Conservation (phyloP, 2,797 vertebrate genomes). For the Notamacropus eugenii region DNA sequence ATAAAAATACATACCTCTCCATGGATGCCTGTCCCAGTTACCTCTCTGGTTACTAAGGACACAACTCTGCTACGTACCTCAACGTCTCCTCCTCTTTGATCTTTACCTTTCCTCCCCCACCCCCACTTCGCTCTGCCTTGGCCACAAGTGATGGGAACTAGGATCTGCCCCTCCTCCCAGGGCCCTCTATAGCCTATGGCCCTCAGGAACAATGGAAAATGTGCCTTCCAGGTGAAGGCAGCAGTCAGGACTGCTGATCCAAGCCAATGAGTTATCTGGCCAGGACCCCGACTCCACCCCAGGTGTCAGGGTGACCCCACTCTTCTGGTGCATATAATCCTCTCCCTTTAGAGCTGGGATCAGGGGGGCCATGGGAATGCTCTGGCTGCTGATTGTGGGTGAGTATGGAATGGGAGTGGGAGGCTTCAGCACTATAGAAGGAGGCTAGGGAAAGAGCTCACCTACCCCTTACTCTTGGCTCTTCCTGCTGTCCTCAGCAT, state of each 20-base stretch:
- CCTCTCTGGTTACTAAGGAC: not conserved
- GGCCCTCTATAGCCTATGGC: not conserved
- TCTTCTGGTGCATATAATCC: not conserved
- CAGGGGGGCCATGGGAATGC: not conserved
- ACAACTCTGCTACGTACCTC: not conserved
- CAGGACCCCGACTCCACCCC: not conserved
- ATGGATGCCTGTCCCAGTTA: not conserved
- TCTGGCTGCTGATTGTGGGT: not conserved
- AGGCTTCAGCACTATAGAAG: not conserved
- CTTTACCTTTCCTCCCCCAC: not conserved
- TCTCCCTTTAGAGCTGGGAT: not conserved
- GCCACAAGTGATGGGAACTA: not conserved
- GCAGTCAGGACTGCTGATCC: not conserved
- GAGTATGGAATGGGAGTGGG: rapidly evolving
- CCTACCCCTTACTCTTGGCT: not conserved
- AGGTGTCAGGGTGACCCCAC: not conserved
- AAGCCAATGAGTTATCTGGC: not conserved
- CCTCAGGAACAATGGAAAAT: not conserved
- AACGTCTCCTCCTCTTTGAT: not conserved
- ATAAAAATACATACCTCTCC: not conserved
- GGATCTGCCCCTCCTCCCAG: not conserved
- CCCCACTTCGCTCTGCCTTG: not conserved
- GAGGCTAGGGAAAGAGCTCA: not conserved
- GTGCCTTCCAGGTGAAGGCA: not conserved
- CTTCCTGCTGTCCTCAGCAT: not conserved